Base-by-base conservation (phyloP, 2,797 vertebrate genomes). In the Gymnoscopelus braueri region DNA sequence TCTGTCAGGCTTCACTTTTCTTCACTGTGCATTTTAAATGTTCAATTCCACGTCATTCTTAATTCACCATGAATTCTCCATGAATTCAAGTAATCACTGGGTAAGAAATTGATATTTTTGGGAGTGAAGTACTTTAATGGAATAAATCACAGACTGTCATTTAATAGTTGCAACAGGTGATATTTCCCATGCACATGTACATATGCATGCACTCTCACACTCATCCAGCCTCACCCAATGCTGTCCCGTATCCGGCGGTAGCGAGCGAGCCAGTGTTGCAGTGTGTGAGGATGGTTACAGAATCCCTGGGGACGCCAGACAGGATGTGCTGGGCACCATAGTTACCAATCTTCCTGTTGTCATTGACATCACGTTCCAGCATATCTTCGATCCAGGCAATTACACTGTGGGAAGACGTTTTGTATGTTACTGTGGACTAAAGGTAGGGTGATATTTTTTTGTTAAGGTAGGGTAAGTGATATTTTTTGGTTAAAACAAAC, bases 211-310 rank as follows among this genome's bases (percentile, higher is more conserved):
- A 32, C 5, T 51, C 32, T 59, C 49, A 58, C 24, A 35, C 48
- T 29, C n/a, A 24, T 47, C 35, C 67, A 0, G 47, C 23, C 94
- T 93, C 82, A 97, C 96, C 96, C 14, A 98, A 92, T 0, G 97
- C 97, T 0, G 97, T 98, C 55, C 97, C 96, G 0, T 97, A 98
- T 85, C 97, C 96, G 0, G 96, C 95, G 0, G 96, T 97, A 80
- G 96, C 96, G 79, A 98, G 91, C 0, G 95, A 94, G 10, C 97
- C 96, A 0, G 97, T 98, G 93, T 98, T 98, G 88, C 97, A 98
- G 91, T 98, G 97, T 3, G 97, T 98, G 68, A 98, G 93, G 65
- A 98, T 91, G 2, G 91, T 95, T 79, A 97, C 94, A 0, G 94
- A 94, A 78, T 93, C 91, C 35, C 91, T 83, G 0, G 93, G 92